Conservation (phyloP, 2,888 invertebrate species). For the Tolmerus cingulatus region DNA sequence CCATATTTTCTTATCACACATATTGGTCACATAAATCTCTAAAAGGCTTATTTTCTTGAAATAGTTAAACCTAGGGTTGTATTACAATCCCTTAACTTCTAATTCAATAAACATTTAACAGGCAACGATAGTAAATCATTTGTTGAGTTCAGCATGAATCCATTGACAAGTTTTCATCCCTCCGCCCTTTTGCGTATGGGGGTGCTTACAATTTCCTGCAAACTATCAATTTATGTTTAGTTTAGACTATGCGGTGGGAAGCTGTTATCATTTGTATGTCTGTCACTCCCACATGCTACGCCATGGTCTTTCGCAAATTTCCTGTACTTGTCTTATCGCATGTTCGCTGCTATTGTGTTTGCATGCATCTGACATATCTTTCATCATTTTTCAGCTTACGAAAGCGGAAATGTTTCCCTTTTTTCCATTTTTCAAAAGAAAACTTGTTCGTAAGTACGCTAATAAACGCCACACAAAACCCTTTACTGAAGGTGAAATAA, state of each 20-base stretch:
- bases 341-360: not conserved
- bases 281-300: not conserved
- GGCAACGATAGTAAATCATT: not conserved
- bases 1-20: too few species aligned
- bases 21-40: too few species aligned
- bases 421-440: not conserved
- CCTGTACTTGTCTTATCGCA: not conserved
- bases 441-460: not conserved
- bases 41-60: too few species aligned
- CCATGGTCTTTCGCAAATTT: not conserved
- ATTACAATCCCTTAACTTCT: not conserved
- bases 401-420: not conserved
- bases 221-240: not conserved
- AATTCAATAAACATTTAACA: not conserved
- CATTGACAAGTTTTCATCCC: not conserved
- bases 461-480: not conserved
- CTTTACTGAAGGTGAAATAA: not conserved
- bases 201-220: not conserved
- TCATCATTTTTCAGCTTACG: not conserved
- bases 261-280: not conserved
- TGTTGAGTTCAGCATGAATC: not conserved
- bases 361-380: conserved; percentile 13
- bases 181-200: not conserved
- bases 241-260: not conserved
- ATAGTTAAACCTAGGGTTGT: too few species aligned